Base-by-base conservation (phyloP, 2,888 invertebrate species). In the Eucera pruinosa region DNA sequence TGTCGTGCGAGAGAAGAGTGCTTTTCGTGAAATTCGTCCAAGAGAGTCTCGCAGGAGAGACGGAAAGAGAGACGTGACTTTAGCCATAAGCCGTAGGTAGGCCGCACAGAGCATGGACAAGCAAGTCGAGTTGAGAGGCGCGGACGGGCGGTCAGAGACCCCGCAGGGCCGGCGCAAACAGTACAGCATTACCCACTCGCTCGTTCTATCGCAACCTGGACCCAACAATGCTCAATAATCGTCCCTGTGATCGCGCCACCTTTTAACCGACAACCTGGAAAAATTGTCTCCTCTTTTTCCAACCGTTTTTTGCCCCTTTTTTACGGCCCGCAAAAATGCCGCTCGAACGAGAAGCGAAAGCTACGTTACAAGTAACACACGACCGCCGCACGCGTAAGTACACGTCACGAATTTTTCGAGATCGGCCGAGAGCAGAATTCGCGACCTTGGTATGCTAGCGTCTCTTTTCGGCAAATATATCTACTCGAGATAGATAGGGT, bases 91-190 rank as follows among this genome's bases (percentile, higher is more conserved):
- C 85, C 84, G 82, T 87, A 87, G 89, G 87, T 87, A 87, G 85
- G 84, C 87, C 84, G 83, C 83, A 68, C 79, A 83, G 80, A 85
- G 74, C 84, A 88, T 87, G 89, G 88, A 89, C 88, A 87, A 89
- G 89, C 88, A 18, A 89, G 87, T 82, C 78, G 78, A 90, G 91
- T 91, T 90, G 91, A 91, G 91, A 91, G 91, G 91, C 90, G 91
- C 91, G 91, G 91, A 91, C 91, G 90, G 89, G 87, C 92, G 92
- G 92, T 92, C 92, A 92, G 91, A 91, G 91, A 92, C 92, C 92
- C 90, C 92, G 90, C 91, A 91, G 92, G 91, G 91, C 90, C 90
- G 91, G 88, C 89, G 88, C 90, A 91, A 89, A 90, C 89, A 90
- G 89, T 90, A 91, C 90, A 90, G 86, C 90, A 89, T 90, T 91